Evolutionary conservation across 2,113 vertebrate species (phyloP), one percentile per base, ranked within the genome.

Genomic region (Camelus bactrianus): DNA sequence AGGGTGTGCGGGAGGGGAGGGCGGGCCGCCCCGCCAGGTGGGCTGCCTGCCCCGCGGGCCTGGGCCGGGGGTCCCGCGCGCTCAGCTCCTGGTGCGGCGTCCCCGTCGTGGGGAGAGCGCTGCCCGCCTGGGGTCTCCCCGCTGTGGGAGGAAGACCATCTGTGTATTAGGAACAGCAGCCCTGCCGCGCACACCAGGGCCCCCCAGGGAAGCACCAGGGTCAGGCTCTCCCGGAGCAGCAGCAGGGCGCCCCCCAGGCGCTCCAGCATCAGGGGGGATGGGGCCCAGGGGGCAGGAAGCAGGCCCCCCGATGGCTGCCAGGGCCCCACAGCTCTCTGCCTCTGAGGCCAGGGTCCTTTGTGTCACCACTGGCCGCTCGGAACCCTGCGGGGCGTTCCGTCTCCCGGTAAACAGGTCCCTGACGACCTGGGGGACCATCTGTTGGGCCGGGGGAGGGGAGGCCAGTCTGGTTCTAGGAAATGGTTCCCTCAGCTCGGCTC

Each of bases 21-120:
- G 22, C 38, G 0, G 1, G 35, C 20, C 11, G 24, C 22, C 22
- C 38, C 5, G 5, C 5, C 20, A 2, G 69, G 38, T 1, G 0
- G 35, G 22, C 38, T 11, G 0, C 11, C 11, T 35, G 69, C 38
- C 26, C 22, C 1, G 38, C 26, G 20, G 22, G 38, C 69, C 22
- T 42, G 69, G 42, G 38, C 38, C 1, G 1, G 13, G 12, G 22
- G 12, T 20, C 38, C 3, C 1, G 20, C 13, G 22, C 35, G 13
- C 38, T 26, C 38, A 20, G 22, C 26, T 2, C 70, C 42, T 26
- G 7, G 70, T 42, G 22, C 70, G 70, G 8, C 38, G 22, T 72
- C 38, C 3, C 14, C 22, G 1, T 0, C 38, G 38, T 42, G 4
- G 38, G 3, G 70, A 22, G 24, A 0, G 46, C 70, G 38, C 38